A percentile compares a stretch with the other conserved stretches of the same genome.
phyloP scores from a whole-genome alignment of 2,888 invertebrate genomes.

The Patella caerulea region DNA sequence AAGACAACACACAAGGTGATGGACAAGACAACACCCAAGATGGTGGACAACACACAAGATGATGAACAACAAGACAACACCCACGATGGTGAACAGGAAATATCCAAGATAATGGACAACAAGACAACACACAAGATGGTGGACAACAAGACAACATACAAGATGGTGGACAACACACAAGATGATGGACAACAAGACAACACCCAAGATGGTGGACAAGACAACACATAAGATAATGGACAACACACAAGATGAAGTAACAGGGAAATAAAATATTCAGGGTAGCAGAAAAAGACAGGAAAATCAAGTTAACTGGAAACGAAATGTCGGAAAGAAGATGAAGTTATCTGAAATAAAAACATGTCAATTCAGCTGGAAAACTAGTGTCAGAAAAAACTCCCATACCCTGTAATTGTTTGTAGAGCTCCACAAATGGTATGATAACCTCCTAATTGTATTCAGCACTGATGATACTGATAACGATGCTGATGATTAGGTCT shows the following conservation, averaged over 20 bases:
- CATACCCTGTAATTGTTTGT: not conserved
- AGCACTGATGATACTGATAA: not conserved
- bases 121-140: not conserved
- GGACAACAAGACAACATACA: not conserved
- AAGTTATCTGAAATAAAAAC: not conserved
- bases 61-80: not conserved
- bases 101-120: too few relatives aligned
- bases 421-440: constrained; percentile 14
- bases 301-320: not conserved
- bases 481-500: too few relatives aligned
- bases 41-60: too few relatives aligned
- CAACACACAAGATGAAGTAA: not conserved
- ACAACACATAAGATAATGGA: too few relatives aligned
- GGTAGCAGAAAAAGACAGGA: not conserved
- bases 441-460: constrained; percentile 1
- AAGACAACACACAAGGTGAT: too few relatives aligned
- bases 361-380: not conserved
- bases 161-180: not conserved
- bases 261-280: not conserved
- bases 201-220: too few relatives aligned
- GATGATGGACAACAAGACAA: too few relatives aligned
- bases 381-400: not conserved
- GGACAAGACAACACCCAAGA: too few relatives aligned
- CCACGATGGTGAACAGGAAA: too few relatives aligned
- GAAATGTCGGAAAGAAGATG: not conserved